Conservation (phyloP, 2,113 vertebrate genomes). For the Ascaphus truei region DNA sequence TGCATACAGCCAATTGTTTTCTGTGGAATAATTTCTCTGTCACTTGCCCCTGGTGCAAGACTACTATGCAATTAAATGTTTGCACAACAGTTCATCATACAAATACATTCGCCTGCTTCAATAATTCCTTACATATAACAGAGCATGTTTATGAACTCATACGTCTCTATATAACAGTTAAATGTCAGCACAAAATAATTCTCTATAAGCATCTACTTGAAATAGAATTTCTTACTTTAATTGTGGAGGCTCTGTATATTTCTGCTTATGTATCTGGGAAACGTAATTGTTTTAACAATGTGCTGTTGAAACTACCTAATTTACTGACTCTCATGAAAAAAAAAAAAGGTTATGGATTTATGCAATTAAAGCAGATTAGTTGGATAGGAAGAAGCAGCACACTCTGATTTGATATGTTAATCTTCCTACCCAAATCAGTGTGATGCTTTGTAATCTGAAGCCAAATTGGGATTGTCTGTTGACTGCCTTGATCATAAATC, state of each 20-base stretch:
- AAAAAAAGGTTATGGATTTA: constrained; percentile 24
- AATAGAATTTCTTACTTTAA: constrained; percentile 24
- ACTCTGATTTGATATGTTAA: not conserved
- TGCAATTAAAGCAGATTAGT: constrained; percentile 15
- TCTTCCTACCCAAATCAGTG: not conserved
- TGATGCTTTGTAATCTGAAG: not conserved
- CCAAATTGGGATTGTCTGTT: not conserved
- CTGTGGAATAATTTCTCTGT: constrained; percentile 20
- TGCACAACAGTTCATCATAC: constrained; percentile 31
- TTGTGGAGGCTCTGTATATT: not conserved
- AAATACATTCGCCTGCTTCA: constrained; percentile 31
- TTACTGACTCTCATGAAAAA: not conserved
- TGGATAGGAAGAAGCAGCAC: not conserved
- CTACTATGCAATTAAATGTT: constrained; percentile 32
- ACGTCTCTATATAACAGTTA: constrained; percentile 33
- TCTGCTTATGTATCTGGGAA: not conserved
- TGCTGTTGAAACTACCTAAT: not conserved
- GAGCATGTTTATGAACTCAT: constrained; percentile 25
- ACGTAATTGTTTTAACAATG: constrained; percentile 24
- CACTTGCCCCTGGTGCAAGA: constrained; percentile 28
- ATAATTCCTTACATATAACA: constrained; percentile 33
- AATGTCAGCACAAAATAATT: constrained; percentile 33
- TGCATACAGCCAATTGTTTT: constrained; percentile 33
- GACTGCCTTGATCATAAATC: not conserved
- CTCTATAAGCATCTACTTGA: constrained; percentile 21